Base-by-base conservation (phyloP, 2,113 vertebrate species). In the Numenius arquata region DNA sequence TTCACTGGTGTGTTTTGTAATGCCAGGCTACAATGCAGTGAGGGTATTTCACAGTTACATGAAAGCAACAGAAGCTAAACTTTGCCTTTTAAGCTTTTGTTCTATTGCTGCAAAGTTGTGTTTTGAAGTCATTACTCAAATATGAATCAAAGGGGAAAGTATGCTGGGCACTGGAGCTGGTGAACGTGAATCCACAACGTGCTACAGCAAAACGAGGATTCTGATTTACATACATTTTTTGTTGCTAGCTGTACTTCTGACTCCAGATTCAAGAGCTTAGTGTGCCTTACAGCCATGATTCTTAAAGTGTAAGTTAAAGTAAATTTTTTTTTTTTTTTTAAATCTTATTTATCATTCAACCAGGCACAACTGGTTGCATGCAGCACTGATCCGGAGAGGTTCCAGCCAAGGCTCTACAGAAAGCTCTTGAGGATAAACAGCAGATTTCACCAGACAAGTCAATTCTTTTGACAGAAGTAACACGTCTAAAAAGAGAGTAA, bases 391-490 rank as follows among this genome's bases (percentile, higher is more conserved):
- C 30, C 48, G 15, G 13, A 71, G 14, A 85, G 25, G 12, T 11
- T 89, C 27, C 5, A 7, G 40, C 16, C 27, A 71, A 70, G 67
- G 73, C 32, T 72, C 43, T 67, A 27, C 40, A 62, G 80, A 82
- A 78, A 38, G 80, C 52, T 96, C 68, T 80, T 55, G 52, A 91
- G 26, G 15, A 81, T 38, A 92, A 88, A 48, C 56, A 82, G 70
- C 15, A 75, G 52, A 71, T 58, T 79, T 66, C 93, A 65, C 29
- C n/a, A 90, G 48, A 52, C 15, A 93, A 95, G 77, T 34, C 12
- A 93, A n/a, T 83, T 92, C 59, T 84, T 95, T 95, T 93, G 36
- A 94, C 58, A 93, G 59, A 96, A 96, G 55, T 53, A 65, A 38
- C 72, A 88, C 22, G 10, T 48, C 38, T 62, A 52, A 93, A 89